Evolutionary conservation across 2,888 invertebrate genomes (phyloP).

Genomic region (Slavum lentiscoides): DNA sequence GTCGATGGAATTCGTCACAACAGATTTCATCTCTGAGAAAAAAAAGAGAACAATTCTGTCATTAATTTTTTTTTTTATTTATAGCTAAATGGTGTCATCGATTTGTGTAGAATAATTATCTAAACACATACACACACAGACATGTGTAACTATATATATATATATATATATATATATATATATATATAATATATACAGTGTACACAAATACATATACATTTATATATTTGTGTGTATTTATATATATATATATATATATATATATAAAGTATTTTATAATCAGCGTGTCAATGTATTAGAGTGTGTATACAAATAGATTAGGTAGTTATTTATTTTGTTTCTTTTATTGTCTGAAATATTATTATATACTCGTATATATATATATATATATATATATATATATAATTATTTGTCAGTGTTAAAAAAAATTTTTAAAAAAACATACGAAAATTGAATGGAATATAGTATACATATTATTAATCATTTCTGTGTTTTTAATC

Average conservation of each 20-base stretch:
- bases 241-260: background rate
- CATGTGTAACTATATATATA: background rate
- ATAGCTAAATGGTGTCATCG: slow-evolving; percentile 20
- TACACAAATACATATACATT: background rate
- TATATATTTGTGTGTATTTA: background rate
- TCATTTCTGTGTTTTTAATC: background rate
- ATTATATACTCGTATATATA: slow-evolving; percentile 9
- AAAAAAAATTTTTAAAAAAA: background rate
- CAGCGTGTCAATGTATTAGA: slow-evolving; percentile 41
- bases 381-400: background rate
- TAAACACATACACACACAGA: background rate
- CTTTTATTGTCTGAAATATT: slow-evolving; percentile 31
- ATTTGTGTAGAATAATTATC: slow-evolving; percentile 20
- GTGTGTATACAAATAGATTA: slow-evolving; percentile 44
- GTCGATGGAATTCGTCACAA: background rate
- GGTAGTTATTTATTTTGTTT: slow-evolving; percentile 51
- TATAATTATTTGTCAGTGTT: slow-evolving; percentile 31
- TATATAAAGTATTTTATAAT: slow-evolving; percentile 37
- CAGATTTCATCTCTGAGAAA: background rate
- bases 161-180: background rate
- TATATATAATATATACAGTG: background rate
- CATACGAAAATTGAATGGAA: slow-evolving; percentile 20
- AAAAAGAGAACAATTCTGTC: background rate
- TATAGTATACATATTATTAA: slow-evolving; percentile 42
- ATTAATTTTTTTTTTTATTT: slow-evolving; percentile 24